Base-by-base conservation (phyloP, 2,113 vertebrate species). In the Parus major region DNA sequence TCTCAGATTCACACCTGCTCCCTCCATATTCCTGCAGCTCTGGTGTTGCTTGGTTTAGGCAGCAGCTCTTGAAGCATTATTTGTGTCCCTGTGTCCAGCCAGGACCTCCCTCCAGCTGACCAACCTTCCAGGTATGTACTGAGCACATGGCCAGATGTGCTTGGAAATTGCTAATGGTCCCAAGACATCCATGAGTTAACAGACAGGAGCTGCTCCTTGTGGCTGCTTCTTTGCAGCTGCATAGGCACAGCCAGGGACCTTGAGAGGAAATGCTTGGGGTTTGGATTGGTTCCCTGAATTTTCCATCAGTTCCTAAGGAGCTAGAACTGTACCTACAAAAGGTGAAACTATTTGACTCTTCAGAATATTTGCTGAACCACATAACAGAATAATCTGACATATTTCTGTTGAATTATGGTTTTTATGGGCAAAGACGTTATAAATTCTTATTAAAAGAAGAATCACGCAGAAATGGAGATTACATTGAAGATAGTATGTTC, bases 401-500 rank as follows among this genome's bases (percentile, higher is more conserved):
- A 64, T 71, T 83, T 88, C 92, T 68, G 14, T 81, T 90, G 71
- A 85, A 39, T 42, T 70, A 1, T n/a, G 14, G 8, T 57, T 88
- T 88, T 86, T 50, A 49, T 27, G 22, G 64, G 47, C n/a, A 77
- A 72, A 80, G 24, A 56, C 44, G 85, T 88, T 77, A 65, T 81
- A 90, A 86, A 92, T 84, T 90, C 36, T 57, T 94, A 53, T 31
- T 92, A 50, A 81, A 78, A 68, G 66, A 91, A 61, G 44, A 95
- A 36, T 86, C 33, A 50, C 83, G 29, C 92, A 77, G 77, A 93
- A 96, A 80, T 60, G 29, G 36, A 89, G 69, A 93, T 97, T 80
- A 80, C 63, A 52, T 11, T 88, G 53, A 63, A 63, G 82, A 82
- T 88, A 82, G 12, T 27, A 36, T 52, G 65, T 84, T 65, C 33